Conservation (phyloP, 2,888 invertebrate species). For the Chalcis sispes region DNA sequence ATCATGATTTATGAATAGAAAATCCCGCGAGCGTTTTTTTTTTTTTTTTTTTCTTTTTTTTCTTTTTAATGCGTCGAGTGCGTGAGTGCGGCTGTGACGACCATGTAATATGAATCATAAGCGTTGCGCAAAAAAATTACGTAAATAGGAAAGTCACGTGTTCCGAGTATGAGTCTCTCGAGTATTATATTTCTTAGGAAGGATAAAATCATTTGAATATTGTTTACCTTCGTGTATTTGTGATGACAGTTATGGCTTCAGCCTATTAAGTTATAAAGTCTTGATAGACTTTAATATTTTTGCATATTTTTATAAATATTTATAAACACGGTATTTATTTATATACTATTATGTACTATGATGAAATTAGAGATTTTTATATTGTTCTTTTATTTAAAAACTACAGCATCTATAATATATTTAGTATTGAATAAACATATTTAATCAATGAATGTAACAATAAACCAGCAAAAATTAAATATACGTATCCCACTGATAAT, state of each 20-base stretch:
- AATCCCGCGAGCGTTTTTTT: constrained; percentile 6
- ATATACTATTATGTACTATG: not conserved
- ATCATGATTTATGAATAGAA: not conserved
- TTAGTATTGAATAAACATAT: not conserved
- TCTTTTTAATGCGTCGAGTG: not conserved
- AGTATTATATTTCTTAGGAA: constrained; percentile 28
- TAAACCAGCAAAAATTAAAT: no score
- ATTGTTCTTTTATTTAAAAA: not conserved
- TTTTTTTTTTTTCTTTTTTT: no score
- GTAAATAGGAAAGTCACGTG: no score
- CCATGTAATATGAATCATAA: not conserved
- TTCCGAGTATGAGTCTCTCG: not conserved
- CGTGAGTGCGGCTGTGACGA: not conserved
- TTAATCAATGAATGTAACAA: no score
- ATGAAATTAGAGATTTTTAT: not conserved
- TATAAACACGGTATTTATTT: not conserved
- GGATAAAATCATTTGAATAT: not conserved
- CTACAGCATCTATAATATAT: not conserved
- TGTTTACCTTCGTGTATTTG: constrained; percentile 8
- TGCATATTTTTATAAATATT: not conserved
- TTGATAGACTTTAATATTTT: not conserved
- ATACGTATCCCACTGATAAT: no score
- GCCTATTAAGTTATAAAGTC: not conserved
- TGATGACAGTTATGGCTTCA: not conserved
- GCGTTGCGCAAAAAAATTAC: no score